Evolutionary conservation across 2,797 vertebrate genomes (phyloP).

Genomic region (Poecile montanus): DNA sequence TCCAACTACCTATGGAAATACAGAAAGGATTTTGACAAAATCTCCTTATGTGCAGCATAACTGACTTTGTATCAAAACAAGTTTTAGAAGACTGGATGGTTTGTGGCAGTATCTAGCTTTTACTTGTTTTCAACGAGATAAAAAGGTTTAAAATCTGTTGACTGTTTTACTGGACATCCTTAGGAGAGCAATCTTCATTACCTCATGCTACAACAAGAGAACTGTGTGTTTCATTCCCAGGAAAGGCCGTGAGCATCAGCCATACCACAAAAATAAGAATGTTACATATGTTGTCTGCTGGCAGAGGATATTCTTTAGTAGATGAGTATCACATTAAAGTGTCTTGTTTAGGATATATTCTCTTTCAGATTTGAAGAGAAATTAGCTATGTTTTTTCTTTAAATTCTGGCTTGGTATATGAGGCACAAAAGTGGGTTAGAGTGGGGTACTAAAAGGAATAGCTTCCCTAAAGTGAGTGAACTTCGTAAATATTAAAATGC

Average conservation of each 20-base stretch:
- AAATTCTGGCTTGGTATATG: neutral
- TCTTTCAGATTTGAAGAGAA: neutral
- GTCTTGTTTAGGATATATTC: neutral
- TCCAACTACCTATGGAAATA: neutral
- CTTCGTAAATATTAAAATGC: neutral
- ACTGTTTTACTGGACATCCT: neutral
- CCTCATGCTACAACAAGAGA: neutral
- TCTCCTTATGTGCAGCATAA: neutral
- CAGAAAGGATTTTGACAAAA: neutral
- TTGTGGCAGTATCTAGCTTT: neutral
- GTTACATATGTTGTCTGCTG: accelerated
- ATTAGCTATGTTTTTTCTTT: neutral
- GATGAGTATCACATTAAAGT: neutral
- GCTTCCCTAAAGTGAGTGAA: neutral
- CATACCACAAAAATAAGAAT: neutral
- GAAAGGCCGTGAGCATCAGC: neutral
- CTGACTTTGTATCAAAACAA: neutral
- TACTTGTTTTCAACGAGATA: neutral
- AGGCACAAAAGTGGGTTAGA: neutral
- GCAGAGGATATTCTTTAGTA: neutral
- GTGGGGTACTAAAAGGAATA: neutral
- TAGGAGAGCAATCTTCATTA: neutral
- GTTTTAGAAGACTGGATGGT: neutral
- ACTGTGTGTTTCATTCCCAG: neutral
- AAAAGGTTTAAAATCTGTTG: neutral